These are phyloP conservation scores for Drosophila paramelanica DNA, from an alignment of 2,888 invertebrate genomes.

Conservation along the genomic window DNA sequence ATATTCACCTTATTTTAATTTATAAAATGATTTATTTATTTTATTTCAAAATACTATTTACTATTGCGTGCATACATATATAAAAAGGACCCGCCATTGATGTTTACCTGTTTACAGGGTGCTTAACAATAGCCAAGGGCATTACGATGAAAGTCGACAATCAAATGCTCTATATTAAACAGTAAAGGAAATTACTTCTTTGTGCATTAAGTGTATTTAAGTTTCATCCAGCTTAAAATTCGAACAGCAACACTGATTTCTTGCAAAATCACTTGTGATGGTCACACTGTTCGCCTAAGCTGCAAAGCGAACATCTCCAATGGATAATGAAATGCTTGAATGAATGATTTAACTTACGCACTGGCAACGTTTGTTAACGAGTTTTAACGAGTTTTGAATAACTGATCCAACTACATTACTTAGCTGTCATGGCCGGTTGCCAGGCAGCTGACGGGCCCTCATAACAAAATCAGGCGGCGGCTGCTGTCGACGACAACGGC, in stretches of 20 bases:
- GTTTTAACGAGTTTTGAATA: slow-evolving; percentile 5
- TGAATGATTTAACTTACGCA: no score
- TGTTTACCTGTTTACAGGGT: slow-evolving; percentile 33
- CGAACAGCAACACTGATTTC: not conserved
- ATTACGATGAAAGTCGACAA: slow-evolving; percentile 10
- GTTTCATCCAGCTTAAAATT: not conserved
- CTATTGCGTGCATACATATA: no score
- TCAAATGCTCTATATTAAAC: slow-evolving; percentile 19
- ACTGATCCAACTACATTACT: slow-evolving; percentile 23
- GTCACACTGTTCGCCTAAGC: no score
- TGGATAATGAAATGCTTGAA: no score
- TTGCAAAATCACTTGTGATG: no score
- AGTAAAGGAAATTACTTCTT: no score
- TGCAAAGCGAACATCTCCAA: no score
- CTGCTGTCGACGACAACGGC: slow-evolving; percentile 28
- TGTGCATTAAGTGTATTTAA: no score
- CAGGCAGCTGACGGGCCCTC: slow-evolving; percentile 20
- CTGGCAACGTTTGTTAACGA: no score
- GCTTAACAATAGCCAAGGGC: slow-evolving; percentile 23
- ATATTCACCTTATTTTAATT: no score
- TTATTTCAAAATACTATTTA: not conserved
- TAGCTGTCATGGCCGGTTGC: slow-evolving; percentile 25
- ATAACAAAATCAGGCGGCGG: slow-evolving; percentile 35
- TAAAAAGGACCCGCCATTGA: not conserved
- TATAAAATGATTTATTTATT: no score